Percentiles rank a stretch among this genome's conserved stretches.
Evolutionary conservation across 2,888 invertebrate species (phyloP).

Genomic region (Litoditis marina): DNA sequence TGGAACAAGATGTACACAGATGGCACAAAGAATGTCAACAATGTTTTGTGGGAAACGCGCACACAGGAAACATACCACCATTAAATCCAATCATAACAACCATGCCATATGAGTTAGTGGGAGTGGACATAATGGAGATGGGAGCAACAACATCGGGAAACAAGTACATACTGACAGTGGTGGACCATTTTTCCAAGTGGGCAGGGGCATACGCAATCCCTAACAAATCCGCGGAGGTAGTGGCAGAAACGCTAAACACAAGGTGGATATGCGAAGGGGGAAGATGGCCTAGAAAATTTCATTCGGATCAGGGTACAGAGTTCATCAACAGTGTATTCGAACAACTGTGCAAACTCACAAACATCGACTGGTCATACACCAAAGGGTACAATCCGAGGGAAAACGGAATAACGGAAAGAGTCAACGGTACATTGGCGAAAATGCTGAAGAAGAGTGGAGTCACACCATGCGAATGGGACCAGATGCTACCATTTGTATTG

Average conservation of each 20-base stretch:
- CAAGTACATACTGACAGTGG: conserved; percentile 18
- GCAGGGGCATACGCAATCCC: conserved; percentile 15
- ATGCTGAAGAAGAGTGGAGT: conserved; percentile 18
- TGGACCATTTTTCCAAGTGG: conserved; percentile 26
- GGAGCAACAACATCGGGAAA: conserved; percentile 13
- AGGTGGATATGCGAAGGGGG: conserved; percentile 22
- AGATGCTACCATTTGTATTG: conserved; percentile 19
- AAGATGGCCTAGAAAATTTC: conserved; percentile 12
- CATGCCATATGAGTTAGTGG: conserved; percentile 22
- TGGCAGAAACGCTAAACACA: conserved; percentile 15
- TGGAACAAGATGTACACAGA: conserved; percentile 17
- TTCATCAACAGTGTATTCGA: conserved; percentile 14
- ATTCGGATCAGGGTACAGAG: conserved; percentile 24
- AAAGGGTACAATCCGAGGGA: conserved; percentile 28
- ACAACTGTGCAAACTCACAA: conserved; percentile 13
- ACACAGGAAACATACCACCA: conserved; percentile 11
- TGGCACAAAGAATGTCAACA: conserved; percentile 14
- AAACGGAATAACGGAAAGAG: conserved; percentile 33
- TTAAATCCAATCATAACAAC: conserved; percentile 10
- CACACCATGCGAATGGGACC: conserved; percentile 25
- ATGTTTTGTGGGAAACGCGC: conserved; percentile 15
- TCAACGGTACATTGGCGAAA: conserved; percentile 20
- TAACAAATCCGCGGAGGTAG: conserved; percentile 22
- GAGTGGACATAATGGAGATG: conserved; percentile 21
- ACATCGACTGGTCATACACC: conserved; percentile 11